These are phyloP conservation scores for Siniperca scherzeri DNA, from an alignment of 2,797 vertebrate species.

Conservation along the genomic window DNA sequence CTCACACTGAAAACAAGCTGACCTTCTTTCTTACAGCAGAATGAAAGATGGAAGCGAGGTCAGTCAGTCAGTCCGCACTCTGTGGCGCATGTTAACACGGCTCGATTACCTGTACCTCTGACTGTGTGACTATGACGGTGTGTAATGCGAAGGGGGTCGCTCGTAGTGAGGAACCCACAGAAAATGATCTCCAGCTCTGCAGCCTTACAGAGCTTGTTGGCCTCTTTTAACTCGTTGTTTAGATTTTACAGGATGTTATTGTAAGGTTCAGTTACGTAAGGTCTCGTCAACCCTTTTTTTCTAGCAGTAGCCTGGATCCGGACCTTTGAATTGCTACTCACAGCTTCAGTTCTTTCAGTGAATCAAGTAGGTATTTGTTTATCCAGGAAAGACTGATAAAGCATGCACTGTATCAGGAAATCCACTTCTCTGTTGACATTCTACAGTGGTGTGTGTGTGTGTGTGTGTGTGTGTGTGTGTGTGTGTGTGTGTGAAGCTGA, in stretches of 20 bases:
- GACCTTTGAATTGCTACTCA: not conserved
- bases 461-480: slow-evolving; percentile 20
- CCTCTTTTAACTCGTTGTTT: not conserved
- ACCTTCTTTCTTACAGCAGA: not conserved
- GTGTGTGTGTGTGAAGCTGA: not conserved
- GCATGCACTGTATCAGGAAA: not conserved
- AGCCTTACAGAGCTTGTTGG: too few species aligned
- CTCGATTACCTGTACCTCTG: not conserved
- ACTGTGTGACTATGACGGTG: not conserved
- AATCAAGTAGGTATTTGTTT: not conserved
- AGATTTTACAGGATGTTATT: not conserved
- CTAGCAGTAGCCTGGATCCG: not conserved
- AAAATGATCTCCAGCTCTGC: not conserved
- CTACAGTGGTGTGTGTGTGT: slow-evolving; percentile 2
- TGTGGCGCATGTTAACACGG: not conserved
- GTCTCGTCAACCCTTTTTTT: not conserved
- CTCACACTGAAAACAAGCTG: not conserved
- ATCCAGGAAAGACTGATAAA: not conserved
- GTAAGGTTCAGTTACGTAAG: not conserved
- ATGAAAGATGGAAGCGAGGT: not conserved
- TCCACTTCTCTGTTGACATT: not conserved
- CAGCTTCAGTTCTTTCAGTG: not conserved
- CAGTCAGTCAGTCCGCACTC: not conserved
- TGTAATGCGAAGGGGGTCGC: not conserved
- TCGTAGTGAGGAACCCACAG: not conserved